These are phyloP conservation scores for Microtus oregoni DNA, from an alignment of 2,113 vertebrate genomes.

Conservation along the genomic window DNA sequence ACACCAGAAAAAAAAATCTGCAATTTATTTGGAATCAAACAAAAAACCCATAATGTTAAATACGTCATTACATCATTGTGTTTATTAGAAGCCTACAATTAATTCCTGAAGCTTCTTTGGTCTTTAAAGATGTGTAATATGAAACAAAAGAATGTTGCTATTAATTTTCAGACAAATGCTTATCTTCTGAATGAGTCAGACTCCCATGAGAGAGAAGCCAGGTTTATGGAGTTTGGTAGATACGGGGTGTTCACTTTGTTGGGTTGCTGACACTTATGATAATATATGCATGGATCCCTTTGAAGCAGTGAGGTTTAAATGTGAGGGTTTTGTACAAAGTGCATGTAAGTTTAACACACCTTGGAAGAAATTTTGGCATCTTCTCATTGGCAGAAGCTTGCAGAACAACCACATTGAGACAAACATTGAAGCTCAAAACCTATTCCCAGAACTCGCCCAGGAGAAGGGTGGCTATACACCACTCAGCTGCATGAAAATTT, in stretches of 20 bases:
- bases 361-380: neutral
- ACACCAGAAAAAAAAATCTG: slow-evolving; percentile 88
- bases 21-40: slow-evolving; percentile 93
- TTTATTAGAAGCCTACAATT: slow-evolving; percentile 92
- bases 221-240: slow-evolving; percentile 37
- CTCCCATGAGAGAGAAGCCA: slow-evolving; percentile 38
- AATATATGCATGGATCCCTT: neutral
- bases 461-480: neutral
- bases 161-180: slow-evolving; percentile 80
- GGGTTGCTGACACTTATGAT: neutral
- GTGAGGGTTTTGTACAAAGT: slow-evolving; percentile 34
- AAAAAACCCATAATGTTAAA: slow-evolving; percentile 88
- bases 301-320: neutral
- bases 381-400: slow-evolving; percentile 26
- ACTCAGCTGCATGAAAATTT: neutral
- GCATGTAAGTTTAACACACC: neutral
- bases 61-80: slow-evolving; percentile 90
- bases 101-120: slow-evolving; percentile 85
- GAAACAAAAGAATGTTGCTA: slow-evolving; percentile 85
- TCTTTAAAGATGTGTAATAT: slow-evolving; percentile 82
- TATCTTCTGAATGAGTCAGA: slow-evolving; percentile 72
- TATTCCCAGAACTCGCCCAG: neutral
- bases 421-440: neutral
- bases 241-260: slow-evolving; percentile 1
- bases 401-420: neutral